phyloP scores from a whole-genome alignment of 2,888 invertebrate species.

The Leucophenga montana region DNA sequence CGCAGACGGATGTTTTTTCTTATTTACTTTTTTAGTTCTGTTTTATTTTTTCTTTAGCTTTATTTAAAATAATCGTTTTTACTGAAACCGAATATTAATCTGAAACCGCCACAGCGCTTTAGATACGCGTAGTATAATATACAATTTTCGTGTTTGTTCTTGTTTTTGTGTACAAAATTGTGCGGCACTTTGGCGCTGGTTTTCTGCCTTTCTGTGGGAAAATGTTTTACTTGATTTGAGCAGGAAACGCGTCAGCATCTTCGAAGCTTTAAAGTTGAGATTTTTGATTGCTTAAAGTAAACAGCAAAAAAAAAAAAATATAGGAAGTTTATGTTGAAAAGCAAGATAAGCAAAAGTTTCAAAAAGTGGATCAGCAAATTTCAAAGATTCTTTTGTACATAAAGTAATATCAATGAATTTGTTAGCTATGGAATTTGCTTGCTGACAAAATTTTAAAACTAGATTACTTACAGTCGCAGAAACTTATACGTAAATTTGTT shows the following conservation, averaged over 20 bases:
- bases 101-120: neutral
- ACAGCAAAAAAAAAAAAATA: neutral
- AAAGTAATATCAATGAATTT: too few species aligned
- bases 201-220: too few species aligned
- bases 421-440: too few species aligned
- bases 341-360: neutral
- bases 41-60: neutral
- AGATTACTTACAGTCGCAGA: too few species aligned
- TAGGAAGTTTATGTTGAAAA: too few species aligned
- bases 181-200: too few species aligned
- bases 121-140: neutral
- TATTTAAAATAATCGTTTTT: neutral
- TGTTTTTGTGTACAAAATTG: slow-evolving; percentile 3
- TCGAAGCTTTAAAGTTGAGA: neutral
- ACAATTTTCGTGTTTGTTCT: slow-evolving; percentile 3
- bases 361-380: too few species aligned
- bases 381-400: too few species aligned
- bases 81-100: slow-evolving; percentile 2
- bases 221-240: neutral
- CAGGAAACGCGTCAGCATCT: slow-evolving; percentile 14
- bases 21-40: neutral
- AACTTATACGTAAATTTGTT: too few species aligned
- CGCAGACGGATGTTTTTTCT: neutral
- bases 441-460: too few species aligned
- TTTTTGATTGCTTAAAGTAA: too few species aligned